These are phyloP conservation scores for Sarcophaga caerulescens DNA, from an alignment of 2,888 invertebrate species.

Conservation along the genomic window DNA sequence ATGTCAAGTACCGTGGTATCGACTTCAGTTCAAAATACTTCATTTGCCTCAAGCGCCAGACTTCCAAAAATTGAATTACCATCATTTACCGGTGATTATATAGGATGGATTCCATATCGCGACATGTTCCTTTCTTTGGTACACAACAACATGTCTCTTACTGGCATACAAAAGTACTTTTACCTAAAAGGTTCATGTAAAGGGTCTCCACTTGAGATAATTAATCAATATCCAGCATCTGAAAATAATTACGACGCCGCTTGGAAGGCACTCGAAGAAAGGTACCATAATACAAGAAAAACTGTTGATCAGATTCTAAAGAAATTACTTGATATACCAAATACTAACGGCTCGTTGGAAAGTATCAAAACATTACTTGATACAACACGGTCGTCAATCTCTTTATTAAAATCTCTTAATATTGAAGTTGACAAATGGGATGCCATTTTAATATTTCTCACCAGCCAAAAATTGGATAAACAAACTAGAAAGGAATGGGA, in stretches of 20 bases:
- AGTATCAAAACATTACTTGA: neutral
- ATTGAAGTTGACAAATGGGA: slow-evolving; percentile 27
- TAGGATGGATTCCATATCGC: slow-evolving; percentile 30
- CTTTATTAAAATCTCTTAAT: slow-evolving; percentile 9
- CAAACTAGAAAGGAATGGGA: slow-evolving; percentile 28
- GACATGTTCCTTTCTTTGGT: slow-evolving; percentile 27
- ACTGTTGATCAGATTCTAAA: slow-evolving; percentile 21
- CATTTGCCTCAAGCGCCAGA: slow-evolving; percentile 12
- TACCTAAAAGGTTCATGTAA: no score
- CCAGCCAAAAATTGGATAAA: slow-evolving; percentile 16
- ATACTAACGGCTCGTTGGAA: no score
- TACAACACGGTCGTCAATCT: slow-evolving; percentile 3
- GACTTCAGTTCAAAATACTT: neutral
- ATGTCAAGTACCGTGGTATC: no score
- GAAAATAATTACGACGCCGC: no score
- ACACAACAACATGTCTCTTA: neutral
- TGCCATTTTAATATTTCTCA: slow-evolving; percentile 20
- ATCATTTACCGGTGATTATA: slow-evolving; percentile 16
- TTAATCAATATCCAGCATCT: no score
- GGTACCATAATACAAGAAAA: slow-evolving; percentile 25
- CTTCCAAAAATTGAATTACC: slow-evolving; percentile 35
- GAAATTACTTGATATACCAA: neutral
- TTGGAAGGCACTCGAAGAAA: slow-evolving; percentile 20
- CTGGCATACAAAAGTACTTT: no score
- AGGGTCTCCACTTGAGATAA: no score